These are phyloP conservation scores for Micropterix aruncella DNA, from an alignment of 2,888 invertebrate species.

Conservation along the genomic window DNA sequence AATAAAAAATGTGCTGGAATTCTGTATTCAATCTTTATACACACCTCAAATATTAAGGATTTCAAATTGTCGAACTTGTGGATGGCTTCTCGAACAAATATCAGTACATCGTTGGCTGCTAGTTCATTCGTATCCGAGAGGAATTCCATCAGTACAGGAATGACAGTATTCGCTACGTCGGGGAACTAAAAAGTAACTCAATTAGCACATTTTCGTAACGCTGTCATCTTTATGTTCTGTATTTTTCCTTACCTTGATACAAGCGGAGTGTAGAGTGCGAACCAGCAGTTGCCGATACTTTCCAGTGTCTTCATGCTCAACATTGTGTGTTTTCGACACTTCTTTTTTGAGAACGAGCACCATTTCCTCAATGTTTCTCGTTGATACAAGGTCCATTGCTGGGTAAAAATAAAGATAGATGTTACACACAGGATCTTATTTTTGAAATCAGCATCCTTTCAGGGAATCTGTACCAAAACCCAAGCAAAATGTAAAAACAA, in stretches of 20 bases:
- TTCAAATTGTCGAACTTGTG: slow-evolving; percentile 77
- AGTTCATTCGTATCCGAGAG: slow-evolving; percentile 77
- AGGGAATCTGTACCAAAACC: too few species aligned
- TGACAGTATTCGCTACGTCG: slow-evolving; percentile 85
- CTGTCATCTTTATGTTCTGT: too few species aligned
- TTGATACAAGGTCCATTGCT: slow-evolving; percentile 82
- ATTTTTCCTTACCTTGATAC: slow-evolving; percentile 50
- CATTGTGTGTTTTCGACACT: slow-evolving; percentile 76
- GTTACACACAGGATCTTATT: too few species aligned
- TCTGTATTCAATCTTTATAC: too few species aligned
- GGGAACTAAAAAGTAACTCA: slow-evolving; percentile 47
- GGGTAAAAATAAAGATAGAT: too few species aligned
- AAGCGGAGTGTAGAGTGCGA: slow-evolving; percentile 84
- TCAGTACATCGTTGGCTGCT: slow-evolving; percentile 87
- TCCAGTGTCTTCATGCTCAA: slow-evolving; percentile 90
- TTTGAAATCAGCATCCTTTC: background rate
- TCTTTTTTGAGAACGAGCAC: slow-evolving; percentile 86
- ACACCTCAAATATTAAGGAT: slow-evolving; percentile 66
- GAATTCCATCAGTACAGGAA: slow-evolving; percentile 90
- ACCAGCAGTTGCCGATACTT: slow-evolving; percentile 93
- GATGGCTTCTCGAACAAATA: slow-evolving; percentile 93
- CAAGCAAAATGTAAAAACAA: too few species aligned
- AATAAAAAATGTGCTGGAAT: too few species aligned
- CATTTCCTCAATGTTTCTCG: slow-evolving; percentile 91
- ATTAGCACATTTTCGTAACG: background rate